These are phyloP conservation scores for Odontamblyopus lacepedii DNA, from an alignment of 2,797 vertebrate species.

Conservation along the genomic window DNA sequence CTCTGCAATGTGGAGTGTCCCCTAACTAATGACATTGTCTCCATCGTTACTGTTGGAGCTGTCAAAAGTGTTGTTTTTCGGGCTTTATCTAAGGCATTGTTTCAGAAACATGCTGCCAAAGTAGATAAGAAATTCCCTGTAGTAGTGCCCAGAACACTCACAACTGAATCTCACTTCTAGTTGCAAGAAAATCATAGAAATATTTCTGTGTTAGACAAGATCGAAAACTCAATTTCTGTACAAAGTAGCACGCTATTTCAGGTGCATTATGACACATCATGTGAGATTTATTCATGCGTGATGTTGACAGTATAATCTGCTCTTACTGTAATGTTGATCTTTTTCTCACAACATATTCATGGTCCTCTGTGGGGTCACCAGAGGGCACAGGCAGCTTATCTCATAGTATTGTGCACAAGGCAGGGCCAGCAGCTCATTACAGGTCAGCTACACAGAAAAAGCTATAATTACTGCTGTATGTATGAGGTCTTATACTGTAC, in stretches of 20 bases:
- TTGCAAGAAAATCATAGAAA: constrained; percentile 9
- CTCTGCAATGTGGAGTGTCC: constrained; percentile 42
- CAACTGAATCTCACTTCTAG: constrained; percentile 47
- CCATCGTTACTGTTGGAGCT: constrained; percentile 54
- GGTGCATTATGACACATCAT: constrained; percentile 5
- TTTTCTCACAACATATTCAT: constrained; percentile 14
- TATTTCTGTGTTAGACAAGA: constrained; percentile 24
- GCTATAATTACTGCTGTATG: constrained; percentile 48
- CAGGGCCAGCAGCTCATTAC: constrained; percentile 51
- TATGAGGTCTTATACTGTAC: constrained; percentile 51
- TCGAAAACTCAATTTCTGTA: constrained; percentile 32
- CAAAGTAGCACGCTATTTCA: constrained; percentile 21
- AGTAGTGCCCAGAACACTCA: constrained; percentile 54
- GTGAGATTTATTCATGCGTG: constrained; percentile 14
- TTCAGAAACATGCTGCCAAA: constrained; percentile 68
- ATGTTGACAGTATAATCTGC: constrained; percentile 13
- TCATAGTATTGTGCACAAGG: constrained; percentile 35
- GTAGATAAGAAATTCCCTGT: constrained; percentile 67
- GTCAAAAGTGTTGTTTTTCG: constrained; percentile 63
- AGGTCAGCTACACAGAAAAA: constrained; percentile 57
- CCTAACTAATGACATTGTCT: constrained; percentile 60
- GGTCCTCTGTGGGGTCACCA: constrained; percentile 37
- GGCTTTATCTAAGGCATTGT: constrained; percentile 68
- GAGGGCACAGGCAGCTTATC: constrained; percentile 47
- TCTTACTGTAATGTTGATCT: constrained; percentile 26